phyloP scores from a whole-genome alignment of 1,140 invertebrate species.

The Cheumatopsyche charites region DNA sequence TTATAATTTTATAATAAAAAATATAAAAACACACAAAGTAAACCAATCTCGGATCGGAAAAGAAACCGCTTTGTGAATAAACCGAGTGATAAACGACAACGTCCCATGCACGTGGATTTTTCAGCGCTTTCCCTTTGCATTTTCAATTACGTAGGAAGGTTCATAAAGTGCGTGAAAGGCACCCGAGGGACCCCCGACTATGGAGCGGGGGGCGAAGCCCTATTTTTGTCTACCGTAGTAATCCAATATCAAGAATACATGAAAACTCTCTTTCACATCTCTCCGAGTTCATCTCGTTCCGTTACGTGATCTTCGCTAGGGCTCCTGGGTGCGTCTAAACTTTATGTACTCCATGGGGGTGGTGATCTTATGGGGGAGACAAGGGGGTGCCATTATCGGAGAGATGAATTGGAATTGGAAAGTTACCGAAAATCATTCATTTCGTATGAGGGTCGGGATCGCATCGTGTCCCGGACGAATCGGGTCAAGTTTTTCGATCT shows the following conservation, averaged over 20 bases:
- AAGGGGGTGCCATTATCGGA: background rate
- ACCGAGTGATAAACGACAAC: no score
- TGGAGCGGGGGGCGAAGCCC: background rate
- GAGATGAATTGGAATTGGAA: slow-evolving; percentile 6
- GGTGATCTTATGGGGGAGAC: background rate
- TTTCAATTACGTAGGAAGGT: slow-evolving; percentile 24
- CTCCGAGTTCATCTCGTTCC: slow-evolving; percentile 7
- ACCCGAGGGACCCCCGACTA: background rate
- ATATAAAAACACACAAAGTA: no score
- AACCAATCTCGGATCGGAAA: no score
- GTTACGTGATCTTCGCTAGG: background rate
- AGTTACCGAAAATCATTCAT: background rate
- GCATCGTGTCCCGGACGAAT: no score
- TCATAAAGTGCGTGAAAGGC: slow-evolving; percentile 22
- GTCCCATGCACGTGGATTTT: background rate
- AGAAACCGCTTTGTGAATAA: no score
- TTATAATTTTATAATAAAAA: no score
- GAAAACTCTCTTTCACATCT: slow-evolving; percentile 19
- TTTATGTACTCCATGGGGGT: background rate
- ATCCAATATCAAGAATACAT: slow-evolving; percentile 22
- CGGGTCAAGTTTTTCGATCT: no score
- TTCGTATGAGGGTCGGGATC: no score
- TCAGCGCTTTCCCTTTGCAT: slow-evolving; percentile 5
- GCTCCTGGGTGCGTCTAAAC: background rate
- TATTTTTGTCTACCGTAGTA: slow-evolving; percentile 20